Conservation (phyloP, 2,888 invertebrate species). For the Pyrochroa serraticornis region DNA sequence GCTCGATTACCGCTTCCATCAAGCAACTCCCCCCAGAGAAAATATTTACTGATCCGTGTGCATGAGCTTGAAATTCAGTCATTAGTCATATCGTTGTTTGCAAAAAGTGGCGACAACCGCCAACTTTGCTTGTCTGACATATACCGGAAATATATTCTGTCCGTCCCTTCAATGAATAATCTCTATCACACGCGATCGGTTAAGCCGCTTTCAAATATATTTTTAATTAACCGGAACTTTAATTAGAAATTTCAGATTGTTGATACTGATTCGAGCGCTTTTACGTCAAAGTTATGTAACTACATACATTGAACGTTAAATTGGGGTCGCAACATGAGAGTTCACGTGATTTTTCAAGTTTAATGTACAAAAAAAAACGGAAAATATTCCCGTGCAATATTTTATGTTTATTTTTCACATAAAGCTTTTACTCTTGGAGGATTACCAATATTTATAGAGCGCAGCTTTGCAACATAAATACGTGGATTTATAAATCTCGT, state of each 20-base stretch:
- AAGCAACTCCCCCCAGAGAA: neutral
- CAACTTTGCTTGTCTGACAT: too few species aligned
- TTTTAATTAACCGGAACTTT: too few species aligned
- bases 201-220: too few species aligned
- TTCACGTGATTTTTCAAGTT: slow-evolving; percentile 23
- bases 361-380: slow-evolving; percentile 20
- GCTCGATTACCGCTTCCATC: slow-evolving; percentile 27
- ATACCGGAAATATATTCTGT: too few species aligned
- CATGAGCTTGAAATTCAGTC: slow-evolving; percentile 2
- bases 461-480: slow-evolving; percentile 30
- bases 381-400: slow-evolving; percentile 17
- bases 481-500: slow-evolving; percentile 30
- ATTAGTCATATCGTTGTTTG: slow-evolving; percentile 8
- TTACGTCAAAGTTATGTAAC: too few species aligned
- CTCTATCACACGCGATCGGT: too few species aligned
- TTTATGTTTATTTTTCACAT: slow-evolving; percentile 29
- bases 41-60: slow-evolving; percentile 9
- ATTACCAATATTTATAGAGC: slow-evolving; percentile 32
- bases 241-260: too few species aligned
- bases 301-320: slow-evolving; percentile 5
- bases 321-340: slow-evolving; percentile 2
- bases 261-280: too few species aligned
- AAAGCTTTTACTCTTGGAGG: slow-evolving; percentile 28
- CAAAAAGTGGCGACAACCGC: neutral
- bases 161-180: too few species aligned